Base-by-base conservation (phyloP, 2,797 vertebrate species). In the Hypotaenidia okinawae region DNA sequence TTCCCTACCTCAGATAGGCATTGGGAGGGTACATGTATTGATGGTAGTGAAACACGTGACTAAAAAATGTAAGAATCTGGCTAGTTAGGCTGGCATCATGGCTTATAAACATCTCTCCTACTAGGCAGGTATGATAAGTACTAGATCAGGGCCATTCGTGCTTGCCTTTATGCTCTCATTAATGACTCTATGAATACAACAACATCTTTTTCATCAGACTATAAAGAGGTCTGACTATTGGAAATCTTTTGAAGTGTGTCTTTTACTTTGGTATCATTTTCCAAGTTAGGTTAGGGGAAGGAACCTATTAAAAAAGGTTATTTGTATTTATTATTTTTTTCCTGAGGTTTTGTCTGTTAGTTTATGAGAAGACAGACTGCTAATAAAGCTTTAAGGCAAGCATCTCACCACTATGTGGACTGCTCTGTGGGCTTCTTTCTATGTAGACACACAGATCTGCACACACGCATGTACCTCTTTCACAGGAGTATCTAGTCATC, bases 401-500 rank as follows among this genome's bases (percentile, higher is more conserved):
- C 30, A 33, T 76, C 79, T 88, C 66, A 52, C 55, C 62, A 3
- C 24, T 33, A 2, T 16, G 22, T 54, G 32, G 33, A 57, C 25
- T 47, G 49, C 23, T 83, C 63, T 81, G 32, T 62, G 39, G 77
- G 57, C 74, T 82, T 82, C 80, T 80, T 79, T 77, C 68, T 61
- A 4, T 16, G 33, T 2, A 58, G 80, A 13, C 17, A 24, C 24
- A 23, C 37, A 5, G 86, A 73, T 69, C 63, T 92, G 79, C 76
- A 69, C 62, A 45, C 6, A 0, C 32, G 4, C 22, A 6, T 14
- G 5, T 33, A 69, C 62, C 69, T 69, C 49, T 85, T 90, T 91
- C 86, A 70, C 43, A 33, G 80, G 45, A 87, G 51, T 89, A 96
- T 95, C 30, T 92, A 95, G 73, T 70, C 85, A 75, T 89, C 68